Evolutionary conservation across 2,888 invertebrate genomes (phyloP).

Genomic region (Phrixothrix hirtus): DNA sequence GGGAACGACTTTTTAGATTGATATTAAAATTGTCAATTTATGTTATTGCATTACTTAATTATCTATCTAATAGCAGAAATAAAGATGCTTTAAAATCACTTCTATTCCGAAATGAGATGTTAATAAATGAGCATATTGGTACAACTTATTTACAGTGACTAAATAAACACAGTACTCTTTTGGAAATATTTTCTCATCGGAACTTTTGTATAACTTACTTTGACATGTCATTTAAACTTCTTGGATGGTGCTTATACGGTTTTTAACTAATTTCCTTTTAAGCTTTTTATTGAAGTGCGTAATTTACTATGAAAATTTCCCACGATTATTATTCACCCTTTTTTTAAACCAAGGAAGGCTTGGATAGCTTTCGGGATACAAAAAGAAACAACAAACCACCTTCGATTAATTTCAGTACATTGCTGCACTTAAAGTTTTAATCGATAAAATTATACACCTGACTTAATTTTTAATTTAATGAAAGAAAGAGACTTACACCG

Average conservation of each 20-base stretch:
- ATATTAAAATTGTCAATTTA: no score
- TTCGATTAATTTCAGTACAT: no score
- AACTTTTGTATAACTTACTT: conserved; percentile 20
- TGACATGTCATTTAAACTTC: conserved; percentile 15
- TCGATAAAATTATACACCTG: no score
- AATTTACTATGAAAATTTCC: neutral
- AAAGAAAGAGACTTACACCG: no score
- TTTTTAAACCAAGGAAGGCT: no score
- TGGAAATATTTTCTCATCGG: conserved; percentile 40
- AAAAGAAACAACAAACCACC: no score
- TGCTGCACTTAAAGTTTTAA: no score
- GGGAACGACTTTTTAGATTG: no score
- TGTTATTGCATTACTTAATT: neutral
- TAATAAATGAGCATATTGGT: conserved; percentile 42
- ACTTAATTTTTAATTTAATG: no score
- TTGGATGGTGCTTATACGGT: conserved; percentile 9
- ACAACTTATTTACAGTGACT: conserved; percentile 38
- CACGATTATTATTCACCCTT: no score
- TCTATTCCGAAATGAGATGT: conserved; percentile 40
- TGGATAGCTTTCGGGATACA: no score
- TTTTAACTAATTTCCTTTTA: conserved; percentile 6
- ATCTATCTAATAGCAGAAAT: conserved; percentile 22
- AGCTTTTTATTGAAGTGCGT: conserved; percentile 10
- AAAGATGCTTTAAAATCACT: conserved; percentile 39
- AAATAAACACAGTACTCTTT: conserved; percentile 37